A percentile compares a stretch with the other conserved stretches of the same genome.
Conservation (phyloP, 1,140 invertebrate species). For the Drosophila albomicans region DNA sequence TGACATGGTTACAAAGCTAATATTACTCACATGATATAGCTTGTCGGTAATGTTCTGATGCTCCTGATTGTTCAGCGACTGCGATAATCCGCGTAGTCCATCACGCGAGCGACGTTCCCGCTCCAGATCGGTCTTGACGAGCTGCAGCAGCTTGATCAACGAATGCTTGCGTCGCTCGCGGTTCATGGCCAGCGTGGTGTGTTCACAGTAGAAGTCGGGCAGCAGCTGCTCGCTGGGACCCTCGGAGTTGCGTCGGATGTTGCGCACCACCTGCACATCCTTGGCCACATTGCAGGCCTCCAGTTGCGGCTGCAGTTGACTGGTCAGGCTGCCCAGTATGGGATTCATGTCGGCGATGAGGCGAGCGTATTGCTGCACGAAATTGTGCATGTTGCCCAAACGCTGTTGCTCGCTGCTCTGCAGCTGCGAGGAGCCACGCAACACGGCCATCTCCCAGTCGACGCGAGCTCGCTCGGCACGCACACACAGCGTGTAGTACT, state of each 20-base stretch:
- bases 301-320: slow-evolving; percentile 69
- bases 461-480: slow-evolving; percentile 94
- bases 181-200: slow-evolving; percentile 97
- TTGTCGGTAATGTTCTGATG: slow-evolving; percentile 97
- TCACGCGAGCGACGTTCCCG: slow-evolving; percentile 93
- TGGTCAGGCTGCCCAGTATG: slow-evolving; percentile 86
- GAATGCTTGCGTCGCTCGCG: slow-evolving; percentile 93
- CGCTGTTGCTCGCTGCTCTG: slow-evolving; percentile 96
- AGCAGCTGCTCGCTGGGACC: slow-evolving; percentile 91
- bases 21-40: slow-evolving; percentile 91
- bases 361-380: slow-evolving; percentile 91
- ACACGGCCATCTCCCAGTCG: slow-evolving; percentile 96
- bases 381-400: slow-evolving; percentile 91
- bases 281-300: slow-evolving; percentile 82
- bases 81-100: slow-evolving; percentile 94
- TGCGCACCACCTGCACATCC: slow-evolving; percentile 81
- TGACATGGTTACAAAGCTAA: no score
- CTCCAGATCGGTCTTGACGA: slow-evolving; percentile 94
- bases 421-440: slow-evolving; percentile 91
- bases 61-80: slow-evolving; percentile 95
- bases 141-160: slow-evolving; percentile 92
- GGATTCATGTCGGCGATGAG: slow-evolving; percentile 92
- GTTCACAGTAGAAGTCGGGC: slow-evolving; percentile 97
- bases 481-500: slow-evolving; percentile 96
- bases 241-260: slow-evolving; percentile 84